Conservation (phyloP, 1,140 invertebrate species). For the Drosophila punjabiensis region DNA sequence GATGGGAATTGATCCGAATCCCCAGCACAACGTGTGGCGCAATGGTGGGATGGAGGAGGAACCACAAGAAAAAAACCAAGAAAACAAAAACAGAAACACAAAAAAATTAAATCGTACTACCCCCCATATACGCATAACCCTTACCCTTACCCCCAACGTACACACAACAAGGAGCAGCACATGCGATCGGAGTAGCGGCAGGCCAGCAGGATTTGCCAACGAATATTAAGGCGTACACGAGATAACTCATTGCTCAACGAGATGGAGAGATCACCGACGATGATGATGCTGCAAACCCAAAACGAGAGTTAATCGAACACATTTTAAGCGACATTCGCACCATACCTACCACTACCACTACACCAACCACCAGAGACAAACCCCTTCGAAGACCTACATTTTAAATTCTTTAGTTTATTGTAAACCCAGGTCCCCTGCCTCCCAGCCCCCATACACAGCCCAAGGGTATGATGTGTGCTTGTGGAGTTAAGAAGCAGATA, state of each 20-base stretch:
- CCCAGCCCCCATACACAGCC: neutral
- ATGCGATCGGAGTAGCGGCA: neutral
- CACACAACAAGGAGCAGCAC: conserved; percentile 7
- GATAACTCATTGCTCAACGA: conserved; percentile 33
- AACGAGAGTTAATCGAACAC: conserved; percentile 44
- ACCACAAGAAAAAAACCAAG: conserved; percentile 39
- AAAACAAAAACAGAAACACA: conserved; percentile 19
- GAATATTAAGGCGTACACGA: conserved; percentile 22
- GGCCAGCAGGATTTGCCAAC: conserved; percentile 23
- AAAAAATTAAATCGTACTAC: conserved; percentile 37
- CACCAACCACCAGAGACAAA: neutral
- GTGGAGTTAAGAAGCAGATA: neutral
- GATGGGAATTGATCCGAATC: conserved; percentile 22
- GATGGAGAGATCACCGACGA: conserved; percentile 1
- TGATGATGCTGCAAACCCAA: conserved; percentile 24
- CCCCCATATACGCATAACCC: conserved; percentile 41
- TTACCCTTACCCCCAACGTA: neutral
- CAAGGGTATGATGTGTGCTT: neutral
- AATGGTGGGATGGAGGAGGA: conserved; percentile 26
- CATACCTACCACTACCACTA: conserved; percentile 11
- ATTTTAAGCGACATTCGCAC: conserved; percentile 29
- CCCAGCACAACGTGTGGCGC: conserved; percentile 38
- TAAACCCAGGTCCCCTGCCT: conserved; percentile 1
- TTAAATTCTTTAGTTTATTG: conserved; percentile 40
- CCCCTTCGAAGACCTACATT: conserved; percentile 28